phyloP scores from a whole-genome alignment of 1,140 invertebrate species.

The Cyclina sinensis region DNA sequence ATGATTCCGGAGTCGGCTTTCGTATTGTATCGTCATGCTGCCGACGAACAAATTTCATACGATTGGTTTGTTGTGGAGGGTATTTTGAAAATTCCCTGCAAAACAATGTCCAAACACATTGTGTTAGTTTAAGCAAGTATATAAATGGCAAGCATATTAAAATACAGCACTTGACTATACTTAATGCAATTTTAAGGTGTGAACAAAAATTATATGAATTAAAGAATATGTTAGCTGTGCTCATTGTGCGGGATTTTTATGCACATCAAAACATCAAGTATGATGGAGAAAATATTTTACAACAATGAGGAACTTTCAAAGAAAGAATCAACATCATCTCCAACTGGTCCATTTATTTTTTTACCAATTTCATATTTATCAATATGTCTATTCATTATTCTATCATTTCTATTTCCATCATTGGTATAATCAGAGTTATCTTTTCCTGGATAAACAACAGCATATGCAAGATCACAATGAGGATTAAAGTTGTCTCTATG shows the following conservation, averaged over 20 bases:
- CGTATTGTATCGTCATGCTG: slow-evolving; percentile 66
- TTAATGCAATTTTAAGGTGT: background rate
- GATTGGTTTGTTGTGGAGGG: slow-evolving; percentile 36
- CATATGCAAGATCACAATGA: slow-evolving; percentile 79
- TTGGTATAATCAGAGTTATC: slow-evolving; percentile 80
- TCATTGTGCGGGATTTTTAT: background rate
- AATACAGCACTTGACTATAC: background rate
- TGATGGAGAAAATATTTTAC: background rate
- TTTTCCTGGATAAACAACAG: slow-evolving; percentile 80
- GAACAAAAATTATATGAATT: background rate
- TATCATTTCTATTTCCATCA: slow-evolving; percentile 78
- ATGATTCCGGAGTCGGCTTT: slow-evolving; percentile 75
- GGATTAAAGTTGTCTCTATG: slow-evolving; percentile 78
- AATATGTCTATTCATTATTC: slow-evolving; percentile 76
- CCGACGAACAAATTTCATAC: slow-evolving; percentile 41
- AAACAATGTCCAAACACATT: slow-evolving; percentile 42
- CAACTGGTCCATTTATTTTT: slow-evolving; percentile 70
- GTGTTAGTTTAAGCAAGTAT: background rate
- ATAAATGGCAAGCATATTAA: background rate
- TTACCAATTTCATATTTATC: slow-evolving; percentile 78
- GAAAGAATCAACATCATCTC: slow-evolving; percentile 13
- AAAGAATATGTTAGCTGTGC: background rate
- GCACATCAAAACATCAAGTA: background rate
- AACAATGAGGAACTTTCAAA: background rate
- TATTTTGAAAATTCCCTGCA: slow-evolving; percentile 61